A percentile compares a stretch with the other conserved stretches of the same genome.
Conservation (phyloP, 2,888 invertebrate species). For the Epirrhoe alternata region DNA sequence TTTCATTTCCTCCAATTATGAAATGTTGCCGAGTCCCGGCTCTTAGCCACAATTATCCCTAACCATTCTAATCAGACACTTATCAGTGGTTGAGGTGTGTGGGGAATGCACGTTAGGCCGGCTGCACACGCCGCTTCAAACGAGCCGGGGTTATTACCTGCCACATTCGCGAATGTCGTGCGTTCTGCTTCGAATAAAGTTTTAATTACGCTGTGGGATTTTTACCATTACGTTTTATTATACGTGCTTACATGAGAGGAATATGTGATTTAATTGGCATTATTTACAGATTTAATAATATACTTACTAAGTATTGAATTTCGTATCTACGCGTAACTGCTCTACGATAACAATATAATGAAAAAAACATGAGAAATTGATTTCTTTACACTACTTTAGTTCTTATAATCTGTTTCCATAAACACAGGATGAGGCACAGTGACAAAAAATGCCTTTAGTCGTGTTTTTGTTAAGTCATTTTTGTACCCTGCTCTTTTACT, state of each 20-base stretch:
- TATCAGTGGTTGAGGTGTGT: slow-evolving; percentile 23
- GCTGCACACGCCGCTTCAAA: slow-evolving; percentile 30
- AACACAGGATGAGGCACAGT: too few relatives aligned
- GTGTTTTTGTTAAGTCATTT: background rate
- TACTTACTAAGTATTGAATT: too few relatives aligned
- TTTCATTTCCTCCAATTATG: slow-evolving; percentile 36
- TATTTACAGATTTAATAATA: too few relatives aligned
- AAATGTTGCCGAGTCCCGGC: slow-evolving; percentile 24
- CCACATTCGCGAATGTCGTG: background rate
- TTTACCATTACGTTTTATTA: background rate
- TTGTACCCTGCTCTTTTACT: slow-evolving; percentile 2
- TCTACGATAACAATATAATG: too few relatives aligned
- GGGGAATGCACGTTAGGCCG: slow-evolving; percentile 29
- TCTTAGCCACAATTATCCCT: slow-evolving; percentile 27
- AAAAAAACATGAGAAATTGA: too few relatives aligned
- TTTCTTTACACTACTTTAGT: too few relatives aligned
- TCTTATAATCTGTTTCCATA: too few relatives aligned
- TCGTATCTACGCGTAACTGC: too few relatives aligned
- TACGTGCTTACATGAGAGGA: background rate
- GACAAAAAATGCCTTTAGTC: background rate
- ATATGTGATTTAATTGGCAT: background rate
- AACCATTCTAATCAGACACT: slow-evolving; percentile 32
- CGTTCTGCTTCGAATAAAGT: slow-evolving; percentile 1
- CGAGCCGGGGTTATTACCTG: slow-evolving; percentile 12
- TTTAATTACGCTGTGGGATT: slow-evolving; percentile 11